Evolutionary conservation across 1,140 invertebrate genomes (phyloP), one percentile per base, ranked within the genome.

Genomic region (Drosophila tropicalis): DNA sequence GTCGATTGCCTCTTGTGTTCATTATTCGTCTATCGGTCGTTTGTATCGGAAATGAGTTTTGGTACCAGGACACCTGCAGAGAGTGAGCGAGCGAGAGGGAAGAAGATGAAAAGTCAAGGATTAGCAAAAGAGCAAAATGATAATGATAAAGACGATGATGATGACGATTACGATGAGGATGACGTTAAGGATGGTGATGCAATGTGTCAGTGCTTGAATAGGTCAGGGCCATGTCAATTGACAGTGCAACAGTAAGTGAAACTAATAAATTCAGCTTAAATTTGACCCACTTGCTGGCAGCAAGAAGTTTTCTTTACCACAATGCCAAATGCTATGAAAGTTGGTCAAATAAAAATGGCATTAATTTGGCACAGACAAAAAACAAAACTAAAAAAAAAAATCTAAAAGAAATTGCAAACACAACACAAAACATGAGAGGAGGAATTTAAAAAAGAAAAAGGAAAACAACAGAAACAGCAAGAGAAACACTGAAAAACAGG

Each of bases 21-120:
- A 95, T 95, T 13, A 93, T 92, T 39, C 94, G 93, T 2, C 94
- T 92, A 70, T 95, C 94, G 19, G 94, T 94, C 5, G 94, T 93
- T 73, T 94, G 93, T 77, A 95, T 92, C n/a, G 94, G 94, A 84
- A 95, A 94, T 55, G 94, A 95, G 85, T 95, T 95, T 70, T 95
- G 94, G 80, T 94, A 95, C 95, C 95, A 95, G 47, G 94, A 92
- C 40, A 94, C 94, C 94, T 94, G 81, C 54, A 36, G 64, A 61
- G 60, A 51, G 32, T 34, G 51, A 72, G 70, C 22, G 25, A 15
- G 12, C 3, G 34, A 36, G 29, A 29, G 5, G 6, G 29, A 36
- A 12, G 41, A 5, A 12, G 44, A 47, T 47, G 44, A 47, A 17
- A 17, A 47, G 19, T 51, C 32, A 19, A 55, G 70, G 66, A 73